Percentiles rank a stretch among this genome's conserved stretches.
Evolutionary conservation across 2,113 vertebrate genomes (phyloP).

Genomic region (Atractosteus spatula): DNA sequence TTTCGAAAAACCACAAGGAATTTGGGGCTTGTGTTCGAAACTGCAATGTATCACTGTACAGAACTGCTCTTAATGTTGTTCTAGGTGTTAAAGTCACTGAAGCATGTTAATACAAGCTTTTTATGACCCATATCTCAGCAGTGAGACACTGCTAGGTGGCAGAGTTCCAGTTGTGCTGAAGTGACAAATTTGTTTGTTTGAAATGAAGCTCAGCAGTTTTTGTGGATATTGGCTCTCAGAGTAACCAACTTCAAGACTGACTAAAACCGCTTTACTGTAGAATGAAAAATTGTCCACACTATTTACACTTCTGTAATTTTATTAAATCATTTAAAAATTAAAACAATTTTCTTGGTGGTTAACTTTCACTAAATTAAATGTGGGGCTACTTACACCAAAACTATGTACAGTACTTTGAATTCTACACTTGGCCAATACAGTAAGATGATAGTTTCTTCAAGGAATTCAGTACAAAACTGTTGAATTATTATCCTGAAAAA

Average conservation of each 20-base stretch:
- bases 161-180: conserved; percentile 45
- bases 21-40: conserved; percentile 51
- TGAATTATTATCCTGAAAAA: conserved; percentile 25
- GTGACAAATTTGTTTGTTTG: conserved; percentile 57
- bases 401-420: not conserved
- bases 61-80: conserved; percentile 53
- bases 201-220: conserved; percentile 53
- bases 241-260: conserved; percentile 17
- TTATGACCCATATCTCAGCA: conserved; percentile 54
- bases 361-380: conserved; percentile 10
- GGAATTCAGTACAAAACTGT: conserved; percentile 35
- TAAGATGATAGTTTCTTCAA: conserved; percentile 30
- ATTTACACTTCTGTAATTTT: conserved; percentile 19
- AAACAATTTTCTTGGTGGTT: conserved; percentile 27
- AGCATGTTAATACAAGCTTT: conserved; percentile 55
- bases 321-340: conserved; percentile 40
- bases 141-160: conserved; percentile 47
- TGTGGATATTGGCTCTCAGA: conserved; percentile 39
- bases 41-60: conserved; percentile 48
- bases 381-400: not conserved
- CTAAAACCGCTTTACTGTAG: conserved; percentile 2
- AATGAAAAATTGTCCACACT: conserved; percentile 29
- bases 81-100: conserved; percentile 65
- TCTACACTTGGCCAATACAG: not conserved
- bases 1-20: conserved; percentile 45